Evolutionary conservation across 2,797 vertebrate species (phyloP).

Genomic region (Urophycis tenuis): DNA sequence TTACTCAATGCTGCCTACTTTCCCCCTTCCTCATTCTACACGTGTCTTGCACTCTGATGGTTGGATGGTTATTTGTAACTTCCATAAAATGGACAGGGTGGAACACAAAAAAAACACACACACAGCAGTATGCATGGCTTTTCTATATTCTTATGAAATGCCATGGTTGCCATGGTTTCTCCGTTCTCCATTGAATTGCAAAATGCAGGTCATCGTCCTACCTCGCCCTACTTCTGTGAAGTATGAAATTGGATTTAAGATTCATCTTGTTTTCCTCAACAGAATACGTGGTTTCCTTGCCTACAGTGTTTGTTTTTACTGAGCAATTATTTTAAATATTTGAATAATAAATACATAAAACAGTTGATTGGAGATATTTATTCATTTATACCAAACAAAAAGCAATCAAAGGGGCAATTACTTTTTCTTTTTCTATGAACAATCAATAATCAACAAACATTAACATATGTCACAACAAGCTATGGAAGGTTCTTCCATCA

Average conservation of each 20-base stretch:
- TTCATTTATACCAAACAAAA: constrained; percentile 12
- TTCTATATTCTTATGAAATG: not conserved
- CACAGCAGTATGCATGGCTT: not conserved
- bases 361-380: constrained; percentile 26
- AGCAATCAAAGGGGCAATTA: not conserved
- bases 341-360: constrained; percentile 45
- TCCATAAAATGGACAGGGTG: not conserved
- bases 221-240: constrained; percentile 24
- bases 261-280: constrained; percentile 25
- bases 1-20: constrained; percentile 32
- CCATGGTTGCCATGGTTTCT: not conserved
- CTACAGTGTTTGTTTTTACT: constrained; percentile 35
- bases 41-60: not conserved
- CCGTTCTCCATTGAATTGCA: constrained; percentile 12
- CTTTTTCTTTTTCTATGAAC: not conserved
- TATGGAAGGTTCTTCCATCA: not conserved
- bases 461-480: not conserved
- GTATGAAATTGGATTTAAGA: constrained; percentile 17
- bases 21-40: constrained; percentile 6
- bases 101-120: not conserved
- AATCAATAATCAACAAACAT: no score
- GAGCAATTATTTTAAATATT: constrained; percentile 36
- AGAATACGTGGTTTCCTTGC: constrained; percentile 16
- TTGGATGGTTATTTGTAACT: not conserved
- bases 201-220: constrained; percentile 20